Evolutionary conservation across 2,113 vertebrate species (phyloP).

Genomic region (Chloroceryle aenea): DNA sequence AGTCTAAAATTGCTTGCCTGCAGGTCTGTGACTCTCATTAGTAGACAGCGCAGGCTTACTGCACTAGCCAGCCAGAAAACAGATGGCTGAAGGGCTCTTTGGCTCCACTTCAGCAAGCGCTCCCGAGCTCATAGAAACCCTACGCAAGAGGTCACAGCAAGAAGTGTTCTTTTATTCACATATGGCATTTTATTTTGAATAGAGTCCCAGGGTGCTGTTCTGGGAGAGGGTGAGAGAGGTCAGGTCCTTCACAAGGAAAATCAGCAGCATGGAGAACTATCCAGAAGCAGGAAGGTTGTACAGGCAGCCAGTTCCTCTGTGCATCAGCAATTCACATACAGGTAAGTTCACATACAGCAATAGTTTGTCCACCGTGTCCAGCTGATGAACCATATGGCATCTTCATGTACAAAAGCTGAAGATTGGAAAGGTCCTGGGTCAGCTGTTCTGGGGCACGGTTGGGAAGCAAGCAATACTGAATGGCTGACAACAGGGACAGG

Average conservation of each 20-base stretch:
- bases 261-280: neutral
- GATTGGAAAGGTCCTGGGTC: conserved; percentile 21
- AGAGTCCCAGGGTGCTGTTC: conserved; percentile 32
- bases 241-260: neutral
- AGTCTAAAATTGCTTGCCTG: conserved; percentile 18
- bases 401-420: conserved; percentile 12
- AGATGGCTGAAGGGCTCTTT: conserved; percentile 59
- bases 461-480: neutral
- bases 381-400: conserved; percentile 48
- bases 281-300: neutral
- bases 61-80: conserved; percentile 38
- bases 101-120: conserved; percentile 45
- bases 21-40: conserved; percentile 33
- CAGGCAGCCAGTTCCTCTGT: neutral
- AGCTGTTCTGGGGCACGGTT: neutral
- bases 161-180: conserved; percentile 36
- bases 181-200: conserved; percentile 49
- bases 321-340: neutral
- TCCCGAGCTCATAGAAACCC: conserved; percentile 18
- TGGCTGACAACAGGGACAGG: neutral
- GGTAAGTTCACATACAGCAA: conserved; percentile 47
- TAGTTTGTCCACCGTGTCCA: neutral
- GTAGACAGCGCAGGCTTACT: neutral
- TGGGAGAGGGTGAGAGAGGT: conserved; percentile 41
- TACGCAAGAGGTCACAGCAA: conserved; percentile 4